Evolutionary conservation across 2,797 vertebrate genomes (phyloP), one percentile per base, ranked within the genome.

Genomic region (Etheostoma nigrum): DNA sequence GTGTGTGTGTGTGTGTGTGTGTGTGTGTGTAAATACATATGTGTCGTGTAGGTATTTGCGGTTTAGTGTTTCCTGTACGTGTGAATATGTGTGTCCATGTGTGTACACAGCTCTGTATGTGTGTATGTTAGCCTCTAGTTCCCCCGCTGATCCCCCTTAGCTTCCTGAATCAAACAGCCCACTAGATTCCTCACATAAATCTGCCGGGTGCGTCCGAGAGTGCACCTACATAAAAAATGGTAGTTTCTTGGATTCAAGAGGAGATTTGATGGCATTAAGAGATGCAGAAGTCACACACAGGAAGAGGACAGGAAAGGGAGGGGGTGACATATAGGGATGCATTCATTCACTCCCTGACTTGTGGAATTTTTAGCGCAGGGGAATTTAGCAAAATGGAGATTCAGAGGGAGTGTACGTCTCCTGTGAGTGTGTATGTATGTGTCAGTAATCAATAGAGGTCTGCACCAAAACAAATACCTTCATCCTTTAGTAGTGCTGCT

Each of bases 131-230:
- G 60, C 30, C 60, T 65, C 52, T 71, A 58, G 86, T 78, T 85
- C 79, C 83, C 81, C 54, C 0, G 47, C 64, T 75, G 79, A 87
- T 88, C 82, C 86, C 78, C 80, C 72, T 81, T 10, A 33, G 80
- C 80, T 93, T 92, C 88, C 90, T 86, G 88, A 87, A 69, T 81
- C 79, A 81, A 89, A 86, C 81, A 78, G 45, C 75, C 76, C 77
- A 70, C 78, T 64, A 60, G 79, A 90, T 90, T 88, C 91, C 82
- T 66, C 58, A 21, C 87, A 88, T 86, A 84, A 92, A 90, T 91
- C 83, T 83, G 64, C 57, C 12, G 52, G 71, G 48, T 27, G 60
- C 52, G 9, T 85, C 85, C 30, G 5, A 74, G 58, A 81, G 75
- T 49, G 67, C 84, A 83, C 71, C 66, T 62, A 87, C 91, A 89